phyloP scores from a whole-genome alignment of 2,113 vertebrate genomes.

The Seriola dumerili region DNA sequence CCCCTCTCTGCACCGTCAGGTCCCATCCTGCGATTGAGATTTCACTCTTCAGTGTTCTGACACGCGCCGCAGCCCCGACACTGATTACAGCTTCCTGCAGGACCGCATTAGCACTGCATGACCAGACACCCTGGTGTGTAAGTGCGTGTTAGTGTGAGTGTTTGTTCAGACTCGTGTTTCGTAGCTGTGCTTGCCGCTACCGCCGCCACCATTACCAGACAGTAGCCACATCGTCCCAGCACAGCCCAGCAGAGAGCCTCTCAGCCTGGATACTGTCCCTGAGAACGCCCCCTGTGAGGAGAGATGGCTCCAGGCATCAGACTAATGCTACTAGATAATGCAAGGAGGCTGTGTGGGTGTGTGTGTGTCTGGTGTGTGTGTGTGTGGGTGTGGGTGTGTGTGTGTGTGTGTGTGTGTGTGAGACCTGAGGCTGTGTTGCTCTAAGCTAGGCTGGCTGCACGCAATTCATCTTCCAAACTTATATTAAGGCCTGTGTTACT shows the following conservation, averaged over 20 bases:
- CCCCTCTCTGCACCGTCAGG: constrained; percentile 27
- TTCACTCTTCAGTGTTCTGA: constrained; percentile 50
- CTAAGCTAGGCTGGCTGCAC: constrained; percentile 47
- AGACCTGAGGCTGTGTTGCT: constrained; percentile 39
- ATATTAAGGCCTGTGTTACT: constrained; percentile 65
- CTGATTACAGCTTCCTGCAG: constrained; percentile 63
- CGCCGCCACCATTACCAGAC: neutral
- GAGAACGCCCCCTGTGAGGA: constrained; percentile 40
- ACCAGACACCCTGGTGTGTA: constrained; percentile 32
- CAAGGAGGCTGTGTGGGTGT: neutral
- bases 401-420: neutral
- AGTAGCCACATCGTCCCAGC: neutral
- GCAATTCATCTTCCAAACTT: constrained; percentile 73
- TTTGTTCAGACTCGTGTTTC: neutral
- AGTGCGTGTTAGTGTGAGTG: constrained; percentile 23
- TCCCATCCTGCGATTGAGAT: constrained; percentile 53
- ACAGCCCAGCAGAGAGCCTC: neutral
- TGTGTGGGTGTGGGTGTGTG: neutral
- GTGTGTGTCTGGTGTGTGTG: neutral
- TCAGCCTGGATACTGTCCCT: constrained; percentile 37
- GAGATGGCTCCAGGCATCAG: constrained; percentile 48
- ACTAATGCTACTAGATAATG: constrained; percentile 15
- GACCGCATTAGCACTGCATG: constrained; percentile 59
- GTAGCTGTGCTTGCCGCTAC: neutral
- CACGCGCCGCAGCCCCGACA: constrained; percentile 33